These are phyloP conservation scores for Gymnoscopelus braueri DNA, from an alignment of 2,797 vertebrate genomes.

Conservation along the genomic window DNA sequence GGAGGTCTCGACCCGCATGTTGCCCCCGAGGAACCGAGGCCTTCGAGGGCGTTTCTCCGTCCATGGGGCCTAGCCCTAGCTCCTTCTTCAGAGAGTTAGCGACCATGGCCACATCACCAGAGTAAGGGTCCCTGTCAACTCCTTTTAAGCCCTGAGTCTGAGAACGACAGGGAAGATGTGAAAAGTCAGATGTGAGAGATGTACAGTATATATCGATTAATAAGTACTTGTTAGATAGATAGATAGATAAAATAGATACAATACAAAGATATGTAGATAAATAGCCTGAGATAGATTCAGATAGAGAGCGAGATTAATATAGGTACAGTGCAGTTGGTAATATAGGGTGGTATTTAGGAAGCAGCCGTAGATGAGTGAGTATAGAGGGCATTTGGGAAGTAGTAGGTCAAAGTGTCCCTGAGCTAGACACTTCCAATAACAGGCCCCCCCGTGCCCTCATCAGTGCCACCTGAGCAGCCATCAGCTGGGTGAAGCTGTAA, in stretches of 20 bases:
- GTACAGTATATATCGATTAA: too few species aligned
- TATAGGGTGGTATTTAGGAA: too few species aligned
- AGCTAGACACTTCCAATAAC: too few species aligned
- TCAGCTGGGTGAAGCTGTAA: too few species aligned
- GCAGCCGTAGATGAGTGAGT: too few species aligned
- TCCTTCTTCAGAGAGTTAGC: conserved; percentile 88
- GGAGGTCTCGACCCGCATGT: conserved; percentile 90
- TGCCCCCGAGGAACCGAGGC: conserved; percentile 74
- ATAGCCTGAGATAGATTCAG: neutral
- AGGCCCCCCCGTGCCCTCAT: too few species aligned
- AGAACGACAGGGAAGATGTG: conserved; percentile 10
- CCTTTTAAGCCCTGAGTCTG: conserved; percentile 85
- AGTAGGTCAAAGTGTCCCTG: too few species aligned
- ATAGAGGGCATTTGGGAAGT: too few species aligned
- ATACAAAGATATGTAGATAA: neutral
- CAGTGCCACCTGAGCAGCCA: too few species aligned
- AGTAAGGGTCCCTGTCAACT: conserved; percentile 90
- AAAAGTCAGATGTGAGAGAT: neutral
- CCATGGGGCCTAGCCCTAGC: conserved; percentile 86
- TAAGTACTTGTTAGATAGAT: too few species aligned
- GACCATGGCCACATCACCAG: conserved; percentile 89
- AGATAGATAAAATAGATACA: too few species aligned
- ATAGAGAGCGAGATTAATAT: neutral
- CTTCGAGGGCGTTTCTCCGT: conserved; percentile 86
- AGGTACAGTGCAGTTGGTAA: neutral